phyloP scores from a whole-genome alignment of 2,797 vertebrate species.

The Coreius guichenoti region DNA sequence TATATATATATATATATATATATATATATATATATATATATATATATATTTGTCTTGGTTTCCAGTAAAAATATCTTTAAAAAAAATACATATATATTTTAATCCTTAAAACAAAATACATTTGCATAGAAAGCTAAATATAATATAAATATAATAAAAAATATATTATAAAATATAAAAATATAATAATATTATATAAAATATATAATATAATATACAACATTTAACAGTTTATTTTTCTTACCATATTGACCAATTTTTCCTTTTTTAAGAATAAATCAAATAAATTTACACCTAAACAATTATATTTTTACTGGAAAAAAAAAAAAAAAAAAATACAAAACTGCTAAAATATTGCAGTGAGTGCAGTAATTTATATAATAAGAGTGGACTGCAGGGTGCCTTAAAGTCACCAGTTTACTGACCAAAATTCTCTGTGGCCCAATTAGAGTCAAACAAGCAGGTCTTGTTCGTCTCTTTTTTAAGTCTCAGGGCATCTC shows the following conservation, averaged over 20 bases:
- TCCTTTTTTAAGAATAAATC: background rate
- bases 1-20: background rate
- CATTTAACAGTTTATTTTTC: background rate
- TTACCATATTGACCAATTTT: background rate
- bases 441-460: constrained; percentile 30
- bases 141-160: background rate
- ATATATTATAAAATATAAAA: too few species aligned
- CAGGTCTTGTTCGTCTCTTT: constrained; percentile 31
- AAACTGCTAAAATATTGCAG: background rate
- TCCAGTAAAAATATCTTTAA: background rate
- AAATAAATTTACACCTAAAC: background rate
- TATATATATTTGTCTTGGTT: background rate
- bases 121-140: background rate
- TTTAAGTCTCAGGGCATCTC: constrained; percentile 40
- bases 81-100: background rate
- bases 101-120: background rate
- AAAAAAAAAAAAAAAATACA: background rate
- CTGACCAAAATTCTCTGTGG: constrained; percentile 18
- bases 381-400: background rate
- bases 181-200: background rate
- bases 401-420: constrained; percentile 9
- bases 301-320: background rate
- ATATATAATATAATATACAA: background rate
- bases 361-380: background rate
- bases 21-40: background rate